phyloP scores from a whole-genome alignment of 2,888 invertebrate genomes.

The Sipha maydis region DNA sequence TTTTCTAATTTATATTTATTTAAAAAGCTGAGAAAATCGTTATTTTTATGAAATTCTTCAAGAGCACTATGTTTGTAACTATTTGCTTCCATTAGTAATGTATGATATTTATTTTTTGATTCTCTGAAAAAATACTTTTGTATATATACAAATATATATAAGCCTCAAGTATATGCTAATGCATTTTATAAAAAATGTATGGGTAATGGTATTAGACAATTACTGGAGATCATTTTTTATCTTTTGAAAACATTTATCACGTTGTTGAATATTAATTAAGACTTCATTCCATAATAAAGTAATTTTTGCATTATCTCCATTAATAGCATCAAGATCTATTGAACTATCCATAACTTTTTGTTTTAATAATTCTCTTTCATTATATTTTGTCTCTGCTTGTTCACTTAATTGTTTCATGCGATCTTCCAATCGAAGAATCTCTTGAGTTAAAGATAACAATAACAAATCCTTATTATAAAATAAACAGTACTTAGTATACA shows the following conservation, averaged over 20 bases:
- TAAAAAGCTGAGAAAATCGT: slow-evolving; percentile 73
- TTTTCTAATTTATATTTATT: slow-evolving; percentile 73
- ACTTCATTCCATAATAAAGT: slow-evolving; percentile 81
- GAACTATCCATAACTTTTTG: slow-evolving; percentile 76
- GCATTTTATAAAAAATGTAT: slow-evolving; percentile 43
- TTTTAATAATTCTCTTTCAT: slow-evolving; percentile 72
- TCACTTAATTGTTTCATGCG: slow-evolving; percentile 75
- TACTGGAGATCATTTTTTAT: slow-evolving; percentile 74
- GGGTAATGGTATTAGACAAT: slow-evolving; percentile 66
- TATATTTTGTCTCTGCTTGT: slow-evolving; percentile 75
- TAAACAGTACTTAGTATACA: not conserved
- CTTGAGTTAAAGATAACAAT: slow-evolving; percentile 75
- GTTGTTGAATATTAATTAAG: slow-evolving; percentile 75
- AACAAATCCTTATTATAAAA: slow-evolving; percentile 71
- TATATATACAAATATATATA: not conserved
- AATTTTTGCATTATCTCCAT: slow-evolving; percentile 77
- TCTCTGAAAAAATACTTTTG: slow-evolving; percentile 68
- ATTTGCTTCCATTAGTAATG: slow-evolving; percentile 73
- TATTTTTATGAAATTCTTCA: slow-evolving; percentile 77
- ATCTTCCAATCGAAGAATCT: slow-evolving; percentile 77
- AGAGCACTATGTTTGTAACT: slow-evolving; percentile 75
- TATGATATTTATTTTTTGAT: slow-evolving; percentile 72
- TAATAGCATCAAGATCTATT: slow-evolving; percentile 78
- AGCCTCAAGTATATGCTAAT: slow-evolving; percentile 9
- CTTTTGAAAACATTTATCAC: slow-evolving; percentile 76